These are phyloP conservation scores for Anoplolepis gracilipes DNA, from an alignment of 1,140 invertebrate genomes.

Conservation along the genomic window DNA sequence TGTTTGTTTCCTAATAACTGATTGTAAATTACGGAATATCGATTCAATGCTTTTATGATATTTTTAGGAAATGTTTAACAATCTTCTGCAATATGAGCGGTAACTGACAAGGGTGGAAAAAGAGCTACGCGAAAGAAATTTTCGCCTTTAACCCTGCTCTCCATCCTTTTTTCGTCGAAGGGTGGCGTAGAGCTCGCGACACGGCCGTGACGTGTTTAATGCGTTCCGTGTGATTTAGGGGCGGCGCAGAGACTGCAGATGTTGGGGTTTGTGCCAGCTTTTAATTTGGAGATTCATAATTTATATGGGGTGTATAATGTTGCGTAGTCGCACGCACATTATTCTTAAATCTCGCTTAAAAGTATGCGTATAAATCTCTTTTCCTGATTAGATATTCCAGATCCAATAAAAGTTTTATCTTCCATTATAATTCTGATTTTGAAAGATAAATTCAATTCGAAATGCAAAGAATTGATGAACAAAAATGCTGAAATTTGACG, in stretches of 20 bases:
- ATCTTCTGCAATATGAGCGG: conserved; percentile 2
- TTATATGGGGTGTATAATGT: conserved; percentile 48
- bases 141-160: conserved; percentile 34
- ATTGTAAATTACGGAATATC: not conserved
- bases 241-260: conserved; percentile 47
- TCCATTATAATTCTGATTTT: not conserved
- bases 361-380: not conserved
- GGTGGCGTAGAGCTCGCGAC: conserved; percentile 46
- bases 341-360: conserved; percentile 40
- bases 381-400: not conserved
- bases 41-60: conserved; percentile 36
- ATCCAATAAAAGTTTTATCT: conserved; percentile 2
- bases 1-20: not conserved
- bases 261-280: conserved; percentile 47
- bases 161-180: conserved; percentile 5
- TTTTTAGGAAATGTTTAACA: not conserved
- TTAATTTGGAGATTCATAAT: conserved; percentile 61
- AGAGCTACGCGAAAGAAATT: conserved; percentile 45
- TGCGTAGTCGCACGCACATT: conserved; percentile 10
- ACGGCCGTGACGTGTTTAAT: conserved; percentile 57
- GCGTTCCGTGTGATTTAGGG: conserved; percentile 54
- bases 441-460: not conserved
- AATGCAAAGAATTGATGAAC: not conserved
- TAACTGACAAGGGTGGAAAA: conserved; percentile 30
- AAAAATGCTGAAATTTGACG: not conserved